Evolutionary conservation across 2,888 invertebrate genomes (phyloP).

Genomic region (Lottia gigantea): DNA sequence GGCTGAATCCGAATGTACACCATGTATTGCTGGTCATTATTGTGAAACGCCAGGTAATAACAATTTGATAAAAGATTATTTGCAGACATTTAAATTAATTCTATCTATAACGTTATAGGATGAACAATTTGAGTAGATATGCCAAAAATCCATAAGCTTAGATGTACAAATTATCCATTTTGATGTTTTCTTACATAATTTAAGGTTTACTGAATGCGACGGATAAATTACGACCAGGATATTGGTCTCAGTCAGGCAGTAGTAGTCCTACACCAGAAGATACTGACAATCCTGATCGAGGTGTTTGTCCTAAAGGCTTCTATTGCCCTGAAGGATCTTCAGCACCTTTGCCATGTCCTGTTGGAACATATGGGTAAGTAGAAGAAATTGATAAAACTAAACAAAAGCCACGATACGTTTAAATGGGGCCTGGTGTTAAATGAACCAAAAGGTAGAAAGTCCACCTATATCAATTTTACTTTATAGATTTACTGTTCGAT

Average conservation of each 20-base stretch:
- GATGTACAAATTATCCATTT: too few relatives aligned
- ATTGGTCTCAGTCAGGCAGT: slow-evolving; percentile 51
- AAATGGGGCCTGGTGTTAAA: too few relatives aligned
- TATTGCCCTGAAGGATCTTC: slow-evolving; percentile 57
- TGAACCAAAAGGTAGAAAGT: too few relatives aligned
- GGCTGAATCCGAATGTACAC: slow-evolving; percentile 42
- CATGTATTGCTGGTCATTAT: slow-evolving; percentile 54
- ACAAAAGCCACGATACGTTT: not conserved
- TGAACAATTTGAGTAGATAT: too few relatives aligned
- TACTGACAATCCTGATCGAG: slow-evolving; percentile 48
- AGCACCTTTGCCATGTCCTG: slow-evolving; percentile 54
- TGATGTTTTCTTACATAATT: not conserved
- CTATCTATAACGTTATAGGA: too few relatives aligned
- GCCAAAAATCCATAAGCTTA: too few relatives aligned
- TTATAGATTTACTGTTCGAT: slow-evolving; percentile 38
- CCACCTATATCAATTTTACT: slow-evolving; percentile 1
- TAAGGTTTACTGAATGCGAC: slow-evolving; percentile 54
- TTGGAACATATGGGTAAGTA: slow-evolving; percentile 61
- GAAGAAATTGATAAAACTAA: not conserved
- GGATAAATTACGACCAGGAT: slow-evolving; percentile 54
- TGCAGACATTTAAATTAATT: too few relatives aligned
- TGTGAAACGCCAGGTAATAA: slow-evolving; percentile 49
- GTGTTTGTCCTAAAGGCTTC: slow-evolving; percentile 60
- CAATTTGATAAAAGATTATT: too few relatives aligned
- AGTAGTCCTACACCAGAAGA: slow-evolving; percentile 48